Conservation (phyloP, 2,113 vertebrate species). For the Saimiri boliviensis region DNA sequence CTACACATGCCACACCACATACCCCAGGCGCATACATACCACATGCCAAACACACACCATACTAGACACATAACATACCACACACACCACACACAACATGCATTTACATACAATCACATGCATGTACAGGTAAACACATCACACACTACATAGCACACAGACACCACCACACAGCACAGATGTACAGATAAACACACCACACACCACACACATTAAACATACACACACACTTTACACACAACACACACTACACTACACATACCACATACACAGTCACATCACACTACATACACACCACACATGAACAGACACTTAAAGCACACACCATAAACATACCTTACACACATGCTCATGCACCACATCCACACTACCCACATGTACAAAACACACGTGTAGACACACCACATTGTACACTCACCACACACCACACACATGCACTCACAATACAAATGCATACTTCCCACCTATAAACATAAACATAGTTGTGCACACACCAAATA, state of each 20-base stretch:
- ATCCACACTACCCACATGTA: background rate
- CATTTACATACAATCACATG: background rate
- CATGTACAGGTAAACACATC: background rate
- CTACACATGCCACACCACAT: background rate
- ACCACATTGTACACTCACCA: no score
- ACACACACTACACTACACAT: background rate
- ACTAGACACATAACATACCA: no score
- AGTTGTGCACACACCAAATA: background rate
- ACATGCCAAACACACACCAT: no score
- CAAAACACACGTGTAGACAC: background rate
- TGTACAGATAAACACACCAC: background rate
- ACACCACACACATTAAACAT: no score
- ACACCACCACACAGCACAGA: background rate
- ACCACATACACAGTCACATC: background rate
- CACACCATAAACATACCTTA: background rate
- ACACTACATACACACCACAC: background rate
- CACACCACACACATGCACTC: background rate
- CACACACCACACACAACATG: background rate
- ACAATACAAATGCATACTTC: background rate
- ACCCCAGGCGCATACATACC: background rate
- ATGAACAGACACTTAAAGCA: background rate
- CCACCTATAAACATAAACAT: background rate
- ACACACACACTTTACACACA: no score
- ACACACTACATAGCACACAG: background rate
- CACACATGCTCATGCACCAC: background rate